Evolutionary conservation across 2,888 invertebrate genomes (phyloP).

Genomic region (Zygaena filipendulae): DNA sequence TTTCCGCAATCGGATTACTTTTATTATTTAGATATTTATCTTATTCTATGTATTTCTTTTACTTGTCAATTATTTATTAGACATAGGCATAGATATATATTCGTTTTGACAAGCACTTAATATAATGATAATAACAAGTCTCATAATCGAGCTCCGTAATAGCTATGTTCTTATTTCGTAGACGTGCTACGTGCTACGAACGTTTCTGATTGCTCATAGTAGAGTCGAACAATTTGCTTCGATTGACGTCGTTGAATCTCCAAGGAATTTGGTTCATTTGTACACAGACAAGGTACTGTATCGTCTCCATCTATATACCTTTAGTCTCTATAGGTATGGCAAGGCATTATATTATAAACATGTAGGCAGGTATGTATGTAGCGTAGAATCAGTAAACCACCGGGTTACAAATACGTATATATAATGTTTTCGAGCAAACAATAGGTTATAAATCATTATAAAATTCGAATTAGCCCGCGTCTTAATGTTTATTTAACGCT

Average conservation of each 20-base stretch:
- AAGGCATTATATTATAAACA: conserved; percentile 3
- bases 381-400: conserved; percentile 4
- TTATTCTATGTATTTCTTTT: too few relatives aligned
- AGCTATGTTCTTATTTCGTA: too few relatives aligned
- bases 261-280: conserved; percentile 28
- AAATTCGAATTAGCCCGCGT: conserved; percentile 37
- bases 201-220: conserved; percentile 33
- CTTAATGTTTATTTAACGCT: conserved; percentile 41
- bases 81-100: too few relatives aligned
- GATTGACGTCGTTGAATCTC: conserved; percentile 31
- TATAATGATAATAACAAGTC: too few relatives aligned
- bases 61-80: too few relatives aligned
- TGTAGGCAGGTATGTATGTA: too few relatives aligned
- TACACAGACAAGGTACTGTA: conserved; percentile 18
- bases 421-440: conserved; percentile 29
- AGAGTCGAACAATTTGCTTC: conserved; percentile 34
- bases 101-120: too few relatives aligned
- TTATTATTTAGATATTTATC: too few relatives aligned
- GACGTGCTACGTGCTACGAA: conserved; percentile 31
- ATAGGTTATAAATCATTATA: conserved; percentile 47
- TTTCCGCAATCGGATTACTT: too few relatives aligned
- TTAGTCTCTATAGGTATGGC: conserved; percentile 7
- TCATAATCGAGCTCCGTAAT: too few relatives aligned
- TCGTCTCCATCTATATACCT: too few relatives aligned
- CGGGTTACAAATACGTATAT: conserved; percentile 11